A percentile compares a stretch with the other conserved stretches of the same genome.
Conservation (phyloP, 2,888 invertebrate genomes). For the Drosophila fulvimacula region DNA sequence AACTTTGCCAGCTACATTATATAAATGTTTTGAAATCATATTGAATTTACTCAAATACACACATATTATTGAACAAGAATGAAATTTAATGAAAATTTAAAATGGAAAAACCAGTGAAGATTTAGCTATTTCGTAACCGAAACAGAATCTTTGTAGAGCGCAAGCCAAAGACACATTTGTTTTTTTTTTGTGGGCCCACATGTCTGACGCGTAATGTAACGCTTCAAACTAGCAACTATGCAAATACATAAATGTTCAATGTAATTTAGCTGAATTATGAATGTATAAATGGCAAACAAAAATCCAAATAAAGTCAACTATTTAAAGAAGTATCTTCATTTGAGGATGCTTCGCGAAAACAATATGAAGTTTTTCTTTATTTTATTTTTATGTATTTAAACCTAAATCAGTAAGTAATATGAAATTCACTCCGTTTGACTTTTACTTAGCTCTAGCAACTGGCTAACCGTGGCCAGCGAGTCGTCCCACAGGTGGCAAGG, state of each 20-base stretch:
- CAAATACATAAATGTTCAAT: conserved; percentile 63
- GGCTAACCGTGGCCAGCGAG: conserved; percentile 5
- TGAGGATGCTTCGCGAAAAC: conserved; percentile 46
- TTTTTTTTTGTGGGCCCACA: conserved; percentile 17
- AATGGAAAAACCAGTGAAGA: conserved; percentile 11
- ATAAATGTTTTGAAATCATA: conserved; percentile 71
- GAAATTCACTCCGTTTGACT: background rate
- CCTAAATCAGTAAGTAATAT: background rate
- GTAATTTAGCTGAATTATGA: conserved; percentile 55
- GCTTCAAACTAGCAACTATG: conserved; percentile 32
- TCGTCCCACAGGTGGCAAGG: conserved; percentile 85
- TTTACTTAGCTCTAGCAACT: conserved; percentile 7
- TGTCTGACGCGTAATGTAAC: conserved; percentile 15
- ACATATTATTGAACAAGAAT: conserved; percentile 64
- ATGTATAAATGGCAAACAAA: conserved; percentile 44
- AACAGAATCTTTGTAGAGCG: conserved; percentile 31
- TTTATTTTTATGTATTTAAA: background rate
- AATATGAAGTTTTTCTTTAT: conserved; percentile 12
- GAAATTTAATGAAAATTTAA: background rate
- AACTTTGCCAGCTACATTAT: conserved; percentile 50
- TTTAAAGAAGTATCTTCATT: conserved; percentile 52
- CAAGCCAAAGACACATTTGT: conserved; percentile 32
- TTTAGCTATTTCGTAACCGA: conserved; percentile 13
- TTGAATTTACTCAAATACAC: conserved; percentile 80
- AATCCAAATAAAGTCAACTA: conserved; percentile 61